phyloP scores from a whole-genome alignment of 2,113 vertebrate species.

The Phaethon lepturus region DNA sequence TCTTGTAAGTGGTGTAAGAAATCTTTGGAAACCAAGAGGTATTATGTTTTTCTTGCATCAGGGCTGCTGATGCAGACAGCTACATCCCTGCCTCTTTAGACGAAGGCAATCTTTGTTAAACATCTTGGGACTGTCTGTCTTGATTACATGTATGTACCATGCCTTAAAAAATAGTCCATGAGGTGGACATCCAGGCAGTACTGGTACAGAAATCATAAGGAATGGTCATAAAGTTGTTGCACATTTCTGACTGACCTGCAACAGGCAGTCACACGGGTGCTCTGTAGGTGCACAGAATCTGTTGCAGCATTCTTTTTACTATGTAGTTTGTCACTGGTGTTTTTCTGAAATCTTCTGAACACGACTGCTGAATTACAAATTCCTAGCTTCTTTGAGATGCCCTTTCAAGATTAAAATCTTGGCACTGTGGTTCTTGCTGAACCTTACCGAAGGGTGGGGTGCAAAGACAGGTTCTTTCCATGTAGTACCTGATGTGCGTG shows the following conservation, averaged over 20 bases:
- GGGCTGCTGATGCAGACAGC: not conserved
- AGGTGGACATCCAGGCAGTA: not conserved
- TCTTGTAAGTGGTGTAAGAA: not conserved
- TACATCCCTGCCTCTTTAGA: not conserved
- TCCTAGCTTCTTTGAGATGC: not conserved
- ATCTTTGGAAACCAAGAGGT: not conserved
- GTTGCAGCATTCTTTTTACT: not conserved
- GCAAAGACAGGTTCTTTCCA: not conserved
- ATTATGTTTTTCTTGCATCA: not conserved
- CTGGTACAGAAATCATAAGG: not conserved
- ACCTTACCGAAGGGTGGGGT: not conserved
- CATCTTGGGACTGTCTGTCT: not conserved
- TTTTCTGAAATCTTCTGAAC: not conserved
- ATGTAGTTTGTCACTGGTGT: not conserved
- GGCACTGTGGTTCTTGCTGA: not conserved
- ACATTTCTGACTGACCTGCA: not conserved
- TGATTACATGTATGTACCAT: accelerated
- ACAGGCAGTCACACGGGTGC: accelerated
- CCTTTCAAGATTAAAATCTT: not conserved
- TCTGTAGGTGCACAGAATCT: not conserved
- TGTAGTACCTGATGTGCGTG: not conserved
- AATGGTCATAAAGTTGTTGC: not conserved
- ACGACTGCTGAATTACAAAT: not conserved
- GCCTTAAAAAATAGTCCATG: not conserved
- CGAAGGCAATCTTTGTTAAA: not conserved